Evolutionary conservation across 2,113 vertebrate genomes (phyloP), one percentile per base, ranked within the genome.

Genomic region (Ondatra zibethicus): DNA sequence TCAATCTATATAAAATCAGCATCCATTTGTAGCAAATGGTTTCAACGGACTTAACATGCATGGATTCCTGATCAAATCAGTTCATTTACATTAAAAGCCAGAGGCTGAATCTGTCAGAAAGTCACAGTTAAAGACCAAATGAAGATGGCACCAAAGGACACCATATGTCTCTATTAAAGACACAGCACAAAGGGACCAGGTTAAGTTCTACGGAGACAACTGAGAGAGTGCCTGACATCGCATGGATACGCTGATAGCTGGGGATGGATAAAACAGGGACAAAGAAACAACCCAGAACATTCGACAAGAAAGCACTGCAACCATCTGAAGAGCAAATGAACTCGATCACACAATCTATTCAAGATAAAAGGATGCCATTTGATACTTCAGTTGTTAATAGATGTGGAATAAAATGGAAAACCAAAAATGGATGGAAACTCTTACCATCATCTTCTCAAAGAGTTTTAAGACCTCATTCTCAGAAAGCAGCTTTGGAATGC

Each of bases 401-500:
- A 86, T 13, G 50, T 17, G 23, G 42, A 36, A 47, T 50, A 68
- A 66, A 66, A 86, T 17, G 21, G 27, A 58, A 81, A 92, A 76
- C 3, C 81, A 85, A 42, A 84, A 25, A 55, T 88, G 11, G 89
- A 73, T 82, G 82, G 88, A 94, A 96, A 81, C 72, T 92, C 97
- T 98, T 98, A 99, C 99, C 99, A 99, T 99, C 99, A 99, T 99
- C 98, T 99, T 99, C 98, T 99, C 99, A 98, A 99, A 99, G 39
- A 99, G 98, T n/a, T 98, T 98, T 96, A 99, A 97, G 94, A 99
- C 98, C 97, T 99, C 99, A 33, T 98, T 99, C 91, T 99, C 99
- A 0, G 99, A 98, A 31, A 99, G 98, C 93, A 98, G 99, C 92
- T 98, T 99, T 33, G 98, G 98, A 58, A 98, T 98, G 42, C 98